phyloP scores from a whole-genome alignment of 2,797 vertebrate species.

The Coilia nasus region DNA sequence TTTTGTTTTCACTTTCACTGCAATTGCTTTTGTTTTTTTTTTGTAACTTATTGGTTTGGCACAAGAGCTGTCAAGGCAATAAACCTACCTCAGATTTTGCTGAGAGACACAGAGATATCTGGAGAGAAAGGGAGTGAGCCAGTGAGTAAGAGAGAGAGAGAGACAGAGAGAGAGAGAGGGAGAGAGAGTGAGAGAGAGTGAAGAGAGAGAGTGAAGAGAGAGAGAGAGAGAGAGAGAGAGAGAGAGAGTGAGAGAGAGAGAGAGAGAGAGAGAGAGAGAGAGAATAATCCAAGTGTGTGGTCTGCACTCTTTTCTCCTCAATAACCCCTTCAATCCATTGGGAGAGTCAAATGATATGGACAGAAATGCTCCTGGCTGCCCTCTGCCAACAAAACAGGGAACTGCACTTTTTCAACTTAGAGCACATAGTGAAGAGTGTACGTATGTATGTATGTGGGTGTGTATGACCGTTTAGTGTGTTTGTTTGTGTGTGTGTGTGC shows the following conservation, averaged over 20 bases:
- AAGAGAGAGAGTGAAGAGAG: neutral
- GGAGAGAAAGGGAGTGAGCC: neutral
- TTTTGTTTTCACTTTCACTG: neutral
- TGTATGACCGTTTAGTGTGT: neutral
- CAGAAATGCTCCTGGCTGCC: slow-evolving; percentile 58
- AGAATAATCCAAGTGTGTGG: slow-evolving; percentile 55
- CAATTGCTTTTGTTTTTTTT: neutral
- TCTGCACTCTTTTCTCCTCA: slow-evolving; percentile 17
- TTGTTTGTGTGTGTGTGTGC: neutral
- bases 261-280: slow-evolving; percentile 30
- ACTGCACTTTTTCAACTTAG: slow-evolving; percentile 48
- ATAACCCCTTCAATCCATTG: neutral
- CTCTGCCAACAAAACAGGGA: slow-evolving; percentile 57
- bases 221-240: neutral
- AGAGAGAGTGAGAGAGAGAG: neutral
- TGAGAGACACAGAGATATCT: neutral
- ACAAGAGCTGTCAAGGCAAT: neutral
- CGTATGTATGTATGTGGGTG: neutral
- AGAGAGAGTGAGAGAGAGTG: neutral
- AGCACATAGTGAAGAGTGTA: too few relatives aligned
- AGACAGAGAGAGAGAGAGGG: neutral
- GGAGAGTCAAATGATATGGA: neutral
- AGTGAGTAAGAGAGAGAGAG: neutral
- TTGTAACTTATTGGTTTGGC: neutral
- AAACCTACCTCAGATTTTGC: neutral